Evolutionary conservation across 2,113 vertebrate species (phyloP).

Genomic region (Sander vitreus): DNA sequence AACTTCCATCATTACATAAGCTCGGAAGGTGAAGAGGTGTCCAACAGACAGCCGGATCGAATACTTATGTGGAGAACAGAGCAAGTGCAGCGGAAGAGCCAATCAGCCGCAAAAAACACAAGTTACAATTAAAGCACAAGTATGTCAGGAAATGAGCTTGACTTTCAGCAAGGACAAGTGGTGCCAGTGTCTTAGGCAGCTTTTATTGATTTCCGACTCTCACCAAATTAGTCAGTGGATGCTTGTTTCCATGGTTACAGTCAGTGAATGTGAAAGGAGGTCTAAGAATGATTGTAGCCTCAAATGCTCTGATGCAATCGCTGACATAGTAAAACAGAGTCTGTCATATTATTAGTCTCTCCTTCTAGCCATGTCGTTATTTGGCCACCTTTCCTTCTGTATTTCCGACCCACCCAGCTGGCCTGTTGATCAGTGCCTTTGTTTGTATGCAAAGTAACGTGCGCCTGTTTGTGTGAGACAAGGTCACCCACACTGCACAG

Average conservation of each 20-base stretch:
- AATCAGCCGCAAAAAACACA: neutral
- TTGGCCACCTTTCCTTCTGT: neutral
- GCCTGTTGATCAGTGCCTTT: slow-evolving; percentile 5
- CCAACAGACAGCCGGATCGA: slow-evolving; percentile 32
- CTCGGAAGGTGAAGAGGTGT: slow-evolving; percentile 29
- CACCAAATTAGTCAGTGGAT: slow-evolving; percentile 37
- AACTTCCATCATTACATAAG: slow-evolving; percentile 58
- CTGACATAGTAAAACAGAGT: slow-evolving; percentile 28
- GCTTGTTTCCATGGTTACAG: slow-evolving; percentile 75
- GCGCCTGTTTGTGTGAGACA: slow-evolving; percentile 19
- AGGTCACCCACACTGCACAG: slow-evolving; percentile 26
- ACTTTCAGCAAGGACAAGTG: neutral
- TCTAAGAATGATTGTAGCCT: slow-evolving; percentile 56
- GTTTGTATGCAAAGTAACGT: slow-evolving; percentile 27
- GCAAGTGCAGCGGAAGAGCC: neutral
- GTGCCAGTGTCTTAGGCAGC: slow-evolving; percentile 16
- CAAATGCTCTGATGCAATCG: slow-evolving; percentile 60
- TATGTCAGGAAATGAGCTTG: slow-evolving; percentile 12
- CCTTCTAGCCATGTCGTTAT: slow-evolving; percentile 5
- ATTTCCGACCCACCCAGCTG: slow-evolving; percentile 12
- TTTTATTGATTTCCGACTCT: slow-evolving; percentile 42
- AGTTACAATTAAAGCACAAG: slow-evolving; percentile 11
- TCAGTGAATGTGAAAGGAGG: slow-evolving; percentile 50
- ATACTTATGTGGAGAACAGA: slow-evolving; percentile 6
- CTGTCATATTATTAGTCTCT: slow-evolving; percentile 8